Base-by-base conservation (phyloP, 1,140 invertebrate species). In the Cryptotermes secundus region DNA sequence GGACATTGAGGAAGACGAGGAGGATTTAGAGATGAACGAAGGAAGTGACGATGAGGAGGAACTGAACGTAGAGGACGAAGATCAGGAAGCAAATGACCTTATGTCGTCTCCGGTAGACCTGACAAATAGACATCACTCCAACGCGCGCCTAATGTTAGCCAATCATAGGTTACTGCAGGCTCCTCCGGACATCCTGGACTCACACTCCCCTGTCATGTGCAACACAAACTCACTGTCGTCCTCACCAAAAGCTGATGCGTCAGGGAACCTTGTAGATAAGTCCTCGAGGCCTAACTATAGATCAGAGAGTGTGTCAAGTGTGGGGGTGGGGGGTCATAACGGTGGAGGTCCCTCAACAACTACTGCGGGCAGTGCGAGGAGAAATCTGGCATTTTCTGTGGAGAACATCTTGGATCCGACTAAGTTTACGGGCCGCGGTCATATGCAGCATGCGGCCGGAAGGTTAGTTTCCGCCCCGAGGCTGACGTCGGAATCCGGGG, bases 361-460 rank as follows among this genome's bases (percentile, higher is more conserved):
- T 6, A 89, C 89, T 4, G 85, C 88, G 9, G 83, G 88, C 14
- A 88, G 87, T 82, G 85, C 85, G 19, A 88, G 86, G 84, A 89
- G 90, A 85, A 86, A 91, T 87, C 90, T 96, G 82, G 95, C 95
- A 0, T 98, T 97, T 89, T 97, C 96, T 7, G 96, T 98, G 10
- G 96, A 97, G 89, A 97, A 98, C 88, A 97, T 98, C 84, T 90
- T 98, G 49, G 96, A 97, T 88, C 96, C 96, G 0, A 97, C 94
- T 85, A 97, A 97, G 89, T 97, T 97, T 88, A 97, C 95, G 16
- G 96, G 96, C 7, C 90, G 91, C 7, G 59, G 59, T 26, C 59
- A 7, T 4, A 0, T 72, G n/a, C 59, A n/a, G 59, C 59, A 72
- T 12, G 10, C 59, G 88, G 42, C 88, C 87, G 84, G 88, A 88